Conservation (phyloP, 2,888 invertebrate genomes). For the Ellobium chinense region DNA sequence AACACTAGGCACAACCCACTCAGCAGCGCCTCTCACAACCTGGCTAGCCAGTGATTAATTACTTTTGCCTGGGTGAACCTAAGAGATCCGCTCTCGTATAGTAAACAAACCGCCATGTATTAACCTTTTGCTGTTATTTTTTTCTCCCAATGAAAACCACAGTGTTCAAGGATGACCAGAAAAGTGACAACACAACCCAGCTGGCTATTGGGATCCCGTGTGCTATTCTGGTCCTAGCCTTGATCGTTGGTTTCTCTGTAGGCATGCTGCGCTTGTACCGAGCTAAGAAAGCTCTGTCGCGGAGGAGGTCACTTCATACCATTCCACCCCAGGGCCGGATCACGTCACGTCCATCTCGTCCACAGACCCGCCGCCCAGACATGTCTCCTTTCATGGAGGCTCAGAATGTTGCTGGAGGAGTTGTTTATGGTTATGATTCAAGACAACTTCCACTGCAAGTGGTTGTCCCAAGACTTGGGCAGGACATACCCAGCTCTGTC, state of each 20-base stretch:
- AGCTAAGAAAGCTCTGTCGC: neutral
- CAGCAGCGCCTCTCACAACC: no score
- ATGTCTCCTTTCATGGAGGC: neutral
- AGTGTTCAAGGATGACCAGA: neutral
- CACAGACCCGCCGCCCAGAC: neutral
- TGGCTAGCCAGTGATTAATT: no score
- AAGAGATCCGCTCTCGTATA: no score
- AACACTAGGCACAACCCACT: no score
- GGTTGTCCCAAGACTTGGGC: neutral
- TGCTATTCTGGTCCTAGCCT: neutral
- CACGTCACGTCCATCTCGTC: no score
- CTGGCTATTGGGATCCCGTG: neutral
- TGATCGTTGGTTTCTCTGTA: neutral
- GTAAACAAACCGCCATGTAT: no score
- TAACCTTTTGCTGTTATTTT: no score
- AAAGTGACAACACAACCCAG: neutral
- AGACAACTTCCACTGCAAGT: neutral
- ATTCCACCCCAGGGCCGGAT: neutral
- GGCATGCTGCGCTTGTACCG: neutral
- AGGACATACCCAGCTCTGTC: neutral
- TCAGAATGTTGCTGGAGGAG: neutral
- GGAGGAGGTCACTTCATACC: neutral
- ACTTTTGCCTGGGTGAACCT: no score
- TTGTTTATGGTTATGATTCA: neutral
- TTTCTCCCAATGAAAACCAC: no score